Percentiles rank a stretch among this genome's conserved stretches.
Evolutionary conservation across 2,113 vertebrate genomes (phyloP).

Genomic region (Psephotus haematonotus): DNA sequence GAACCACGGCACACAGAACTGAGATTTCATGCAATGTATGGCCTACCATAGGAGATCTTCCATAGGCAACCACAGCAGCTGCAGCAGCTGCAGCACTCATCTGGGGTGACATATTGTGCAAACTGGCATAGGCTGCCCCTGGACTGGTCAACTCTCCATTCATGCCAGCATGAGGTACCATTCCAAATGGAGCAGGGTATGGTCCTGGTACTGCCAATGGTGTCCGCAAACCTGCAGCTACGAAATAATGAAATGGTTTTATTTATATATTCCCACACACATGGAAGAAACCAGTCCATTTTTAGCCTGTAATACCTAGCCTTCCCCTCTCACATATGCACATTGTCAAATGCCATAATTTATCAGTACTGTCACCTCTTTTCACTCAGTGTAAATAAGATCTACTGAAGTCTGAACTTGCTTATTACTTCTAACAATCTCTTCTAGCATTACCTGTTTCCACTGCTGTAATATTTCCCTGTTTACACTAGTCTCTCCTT

Average conservation of each 20-base stretch:
- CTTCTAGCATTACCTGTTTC: neutral
- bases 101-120: slow-evolving; percentile 96
- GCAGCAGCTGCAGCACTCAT: slow-evolving; percentile 90
- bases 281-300: neutral
- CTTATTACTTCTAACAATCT: neutral
- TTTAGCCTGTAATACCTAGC: neutral
- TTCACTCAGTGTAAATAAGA: neutral
- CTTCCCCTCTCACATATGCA: neutral
- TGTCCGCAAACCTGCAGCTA: slow-evolving; percentile 89
- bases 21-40: neutral
- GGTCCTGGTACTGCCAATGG: slow-evolving; percentile 91
- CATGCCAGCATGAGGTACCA: slow-evolving; percentile 91
- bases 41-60: slow-evolving; percentile 91
- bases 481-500: slow-evolving; percentile 24
- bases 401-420: neutral
- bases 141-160: slow-evolving; percentile 91
- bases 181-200: slow-evolving; percentile 88
- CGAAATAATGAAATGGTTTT: neutral
- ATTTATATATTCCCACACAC: neutral
- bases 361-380: neutral
- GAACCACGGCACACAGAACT: neutral
- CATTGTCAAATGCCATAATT: neutral
- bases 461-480: slow-evolving; percentile 14
- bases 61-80: slow-evolving; percentile 89
- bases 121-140: slow-evolving; percentile 88